These are phyloP conservation scores for Pseudorhombus dupliciocellatus DNA, from an alignment of 2,113 vertebrate species.

Conservation along the genomic window DNA sequence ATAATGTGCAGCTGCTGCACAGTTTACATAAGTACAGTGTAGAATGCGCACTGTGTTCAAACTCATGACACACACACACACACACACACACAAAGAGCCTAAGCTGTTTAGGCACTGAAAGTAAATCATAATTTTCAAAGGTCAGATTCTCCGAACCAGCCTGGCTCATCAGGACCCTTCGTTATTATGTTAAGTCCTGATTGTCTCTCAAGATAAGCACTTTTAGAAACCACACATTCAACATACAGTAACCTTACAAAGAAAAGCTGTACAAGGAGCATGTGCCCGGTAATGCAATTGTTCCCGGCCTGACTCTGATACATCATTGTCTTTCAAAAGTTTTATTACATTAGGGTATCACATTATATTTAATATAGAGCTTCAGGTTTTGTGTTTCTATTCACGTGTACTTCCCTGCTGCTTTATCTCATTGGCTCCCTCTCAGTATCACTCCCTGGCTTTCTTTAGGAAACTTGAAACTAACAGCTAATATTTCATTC, in stretches of 20 bases:
- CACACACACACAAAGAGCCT: background rate
- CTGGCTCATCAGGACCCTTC: background rate
- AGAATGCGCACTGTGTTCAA: constrained; percentile 8
- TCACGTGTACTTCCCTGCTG: constrained; percentile 11
- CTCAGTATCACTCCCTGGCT: background rate
- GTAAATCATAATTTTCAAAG: background rate
- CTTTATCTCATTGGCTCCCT: background rate
- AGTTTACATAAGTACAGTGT: constrained; percentile 32
- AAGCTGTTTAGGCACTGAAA: too few relatives aligned
- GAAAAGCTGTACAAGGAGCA: background rate
- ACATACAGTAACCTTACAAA: too few relatives aligned
- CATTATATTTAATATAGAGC: constrained; percentile 17
- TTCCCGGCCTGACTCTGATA: background rate
- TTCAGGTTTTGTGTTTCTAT: constrained; percentile 12
- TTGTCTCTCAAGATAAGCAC: too few relatives aligned
- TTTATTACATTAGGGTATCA: background rate
- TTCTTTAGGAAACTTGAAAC: constrained; percentile 17
- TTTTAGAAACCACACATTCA: background rate
- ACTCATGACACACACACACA: background rate
- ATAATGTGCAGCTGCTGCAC: constrained; percentile 7
- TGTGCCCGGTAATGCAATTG: background rate
- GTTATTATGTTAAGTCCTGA: background rate
- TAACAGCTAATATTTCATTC: background rate
- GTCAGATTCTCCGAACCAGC: background rate
- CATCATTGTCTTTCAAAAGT: background rate